Base-by-base conservation (phyloP, 2,113 vertebrate genomes). In the Paraplagusia blochii region DNA sequence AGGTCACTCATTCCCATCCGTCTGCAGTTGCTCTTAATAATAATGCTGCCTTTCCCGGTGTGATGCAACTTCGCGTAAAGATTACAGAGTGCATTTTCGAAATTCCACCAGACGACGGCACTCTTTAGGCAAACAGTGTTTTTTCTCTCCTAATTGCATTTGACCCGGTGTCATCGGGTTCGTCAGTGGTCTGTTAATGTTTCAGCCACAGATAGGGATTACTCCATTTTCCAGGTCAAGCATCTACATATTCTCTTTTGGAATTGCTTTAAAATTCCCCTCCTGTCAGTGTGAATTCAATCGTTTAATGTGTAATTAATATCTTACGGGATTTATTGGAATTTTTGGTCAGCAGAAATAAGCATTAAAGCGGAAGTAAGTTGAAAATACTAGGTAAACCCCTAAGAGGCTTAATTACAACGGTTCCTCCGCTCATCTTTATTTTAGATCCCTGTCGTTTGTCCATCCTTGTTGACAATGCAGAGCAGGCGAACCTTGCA, bases 51-150 rank as follows among this genome's bases (percentile, higher is more conserved):
- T 10, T 6, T 5, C 15, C 7, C 9, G 11, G 63, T 46, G 50
- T 79, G 72, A 81, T 67, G 59, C 72, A 66, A 79, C 38, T 42
- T 35, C 3, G 1, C 45, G 50, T 35, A 6, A 17, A 11, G 59
- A 76, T 80, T 72, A 42, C 58, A n/a, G 9, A 35, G 13, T 58
- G 51, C 22, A 50, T 58, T 64, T 58, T 53, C 14, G 1, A 52
- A 62, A 63, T 58, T 16, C 47, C 16, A n/a, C 59, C 44, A 33
- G 62, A 42, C 15, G 68, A 57, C 13, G 44, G 45, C 36, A 59
- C 33, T 39, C 50, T 39, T 0, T 42, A n/a, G n/a, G n/a, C 11
- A 9, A 11, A 8, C 12, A 36, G 15, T n/a, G 16, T 4, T 7
- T n/a, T 35, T 4, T 7, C 12, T 35, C 18, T 53, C 0, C 0